Conservation (phyloP, 2,888 invertebrate species). For the Spialia ferax region DNA sequence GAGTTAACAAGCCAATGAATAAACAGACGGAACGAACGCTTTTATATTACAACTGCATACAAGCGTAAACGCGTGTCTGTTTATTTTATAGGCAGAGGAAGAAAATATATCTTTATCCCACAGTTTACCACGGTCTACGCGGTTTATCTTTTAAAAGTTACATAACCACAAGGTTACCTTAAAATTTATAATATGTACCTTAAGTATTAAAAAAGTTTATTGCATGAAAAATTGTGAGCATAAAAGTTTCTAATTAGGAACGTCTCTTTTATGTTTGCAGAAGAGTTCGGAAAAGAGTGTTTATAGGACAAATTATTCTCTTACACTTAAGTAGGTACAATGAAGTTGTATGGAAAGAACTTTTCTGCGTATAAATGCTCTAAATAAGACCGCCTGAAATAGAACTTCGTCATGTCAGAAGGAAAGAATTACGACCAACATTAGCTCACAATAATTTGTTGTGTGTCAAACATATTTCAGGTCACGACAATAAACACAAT, state of each 20-base stretch:
- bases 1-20: slow-evolving; percentile 51
- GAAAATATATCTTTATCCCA: not conserved
- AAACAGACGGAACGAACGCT: slow-evolving; percentile 52
- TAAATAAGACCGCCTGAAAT: not conserved
- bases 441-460: slow-evolving; percentile 18
- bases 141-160: no score
- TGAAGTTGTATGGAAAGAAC: not conserved
- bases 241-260: no score
- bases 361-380: not conserved
- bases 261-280: no score
- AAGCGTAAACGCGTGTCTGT: not conserved
- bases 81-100: not conserved
- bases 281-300: no score
- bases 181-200: no score
- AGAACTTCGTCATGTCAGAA: slow-evolving; percentile 1
- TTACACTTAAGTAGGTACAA: no score
- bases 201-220: not conserved
- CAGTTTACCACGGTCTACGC: no score
- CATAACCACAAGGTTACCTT: no score
- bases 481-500: slow-evolving; percentile 19
- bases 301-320: no score
- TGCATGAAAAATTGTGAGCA: not conserved
- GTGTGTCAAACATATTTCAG: slow-evolving; percentile 18
- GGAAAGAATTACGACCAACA: not conserved
- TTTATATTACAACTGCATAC: slow-evolving; percentile 31